A percentile compares a stretch with the other conserved stretches of the same genome.
phyloP scores from a whole-genome alignment of 2,888 invertebrate species.

The Scelioninae gen. 2 region DNA sequence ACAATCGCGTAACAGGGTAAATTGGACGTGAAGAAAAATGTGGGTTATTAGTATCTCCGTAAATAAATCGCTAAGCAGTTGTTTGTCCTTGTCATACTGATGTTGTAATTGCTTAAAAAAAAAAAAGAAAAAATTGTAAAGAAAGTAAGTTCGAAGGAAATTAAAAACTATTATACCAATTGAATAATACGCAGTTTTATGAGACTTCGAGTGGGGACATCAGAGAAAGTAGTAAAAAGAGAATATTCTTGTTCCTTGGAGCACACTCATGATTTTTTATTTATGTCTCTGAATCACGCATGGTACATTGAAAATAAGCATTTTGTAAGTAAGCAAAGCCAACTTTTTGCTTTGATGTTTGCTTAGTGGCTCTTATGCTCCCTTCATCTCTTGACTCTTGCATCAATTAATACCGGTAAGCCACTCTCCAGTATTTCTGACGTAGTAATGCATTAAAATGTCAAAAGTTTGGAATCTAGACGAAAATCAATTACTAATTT shows the following conservation, averaged over 20 bases:
- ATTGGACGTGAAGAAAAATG: background rate
- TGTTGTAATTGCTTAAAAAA: constrained; percentile 17
- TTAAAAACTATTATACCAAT: constrained; percentile 32
- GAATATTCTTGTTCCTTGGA: constrained; percentile 52
- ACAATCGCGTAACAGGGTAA: background rate
- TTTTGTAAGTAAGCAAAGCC: too few species aligned
- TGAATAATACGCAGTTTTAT: constrained; percentile 39
- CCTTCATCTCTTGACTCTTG: constrained; percentile 57
- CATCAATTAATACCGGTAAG: constrained; percentile 64
- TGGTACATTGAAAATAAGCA: constrained; percentile 66
- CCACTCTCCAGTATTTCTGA: constrained; percentile 46
- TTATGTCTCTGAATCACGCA: constrained; percentile 59
- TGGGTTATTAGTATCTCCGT: constrained; percentile 1
- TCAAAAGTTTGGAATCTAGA: constrained; percentile 33
- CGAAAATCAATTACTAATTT: constrained; percentile 33
- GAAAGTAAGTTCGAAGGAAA: background rate
- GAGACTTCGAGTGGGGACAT: constrained; percentile 24
- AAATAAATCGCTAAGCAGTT: constrained; percentile 5
- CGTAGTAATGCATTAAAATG: constrained; percentile 53
- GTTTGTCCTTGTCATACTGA: background rate
- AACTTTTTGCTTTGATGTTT: constrained; percentile 67
- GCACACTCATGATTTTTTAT: constrained; percentile 59
- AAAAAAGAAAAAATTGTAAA: background rate
- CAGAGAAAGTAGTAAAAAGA: constrained; percentile 49
- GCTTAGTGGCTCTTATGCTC: constrained; percentile 63